Evolutionary conservation across 2,797 vertebrate genomes (phyloP).

Genomic region (Morelia viridis): DNA sequence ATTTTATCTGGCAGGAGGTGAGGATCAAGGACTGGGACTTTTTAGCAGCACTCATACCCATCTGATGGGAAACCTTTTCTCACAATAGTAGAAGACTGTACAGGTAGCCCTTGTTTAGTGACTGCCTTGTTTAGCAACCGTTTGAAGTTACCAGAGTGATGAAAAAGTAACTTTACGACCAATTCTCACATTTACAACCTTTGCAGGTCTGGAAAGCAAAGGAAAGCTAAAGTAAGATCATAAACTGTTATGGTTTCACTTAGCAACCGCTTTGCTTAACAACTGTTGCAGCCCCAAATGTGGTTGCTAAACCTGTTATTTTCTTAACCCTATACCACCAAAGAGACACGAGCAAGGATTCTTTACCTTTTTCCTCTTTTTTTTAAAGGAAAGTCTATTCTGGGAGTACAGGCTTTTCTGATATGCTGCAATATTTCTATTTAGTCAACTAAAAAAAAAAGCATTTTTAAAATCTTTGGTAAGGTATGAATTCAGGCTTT

Average conservation of each 20-base stretch:
- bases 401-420: background rate
- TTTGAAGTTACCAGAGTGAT: background rate
- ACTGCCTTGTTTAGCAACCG: background rate
- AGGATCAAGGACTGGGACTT: background rate
- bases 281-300: too few relatives aligned
- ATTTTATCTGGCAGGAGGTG: background rate
- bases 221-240: background rate
- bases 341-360: background rate
- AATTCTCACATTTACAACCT: background rate
- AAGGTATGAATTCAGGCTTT: background rate
- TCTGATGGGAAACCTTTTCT: background rate
- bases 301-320: too few relatives aligned
- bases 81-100: background rate
- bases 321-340: background rate
- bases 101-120: background rate
- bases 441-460: background rate
- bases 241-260: too few relatives aligned
- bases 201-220: background rate
- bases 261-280: too few relatives aligned
- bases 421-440: too few relatives aligned
- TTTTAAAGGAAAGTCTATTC: background rate
- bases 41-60: background rate
- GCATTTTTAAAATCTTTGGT: background rate
- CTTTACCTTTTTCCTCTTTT: background rate
- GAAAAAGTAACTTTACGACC: background rate